These are phyloP conservation scores for Caenorhabditis zanzibari DNA, from an alignment of 2,888 invertebrate genomes.

Conservation along the genomic window DNA sequence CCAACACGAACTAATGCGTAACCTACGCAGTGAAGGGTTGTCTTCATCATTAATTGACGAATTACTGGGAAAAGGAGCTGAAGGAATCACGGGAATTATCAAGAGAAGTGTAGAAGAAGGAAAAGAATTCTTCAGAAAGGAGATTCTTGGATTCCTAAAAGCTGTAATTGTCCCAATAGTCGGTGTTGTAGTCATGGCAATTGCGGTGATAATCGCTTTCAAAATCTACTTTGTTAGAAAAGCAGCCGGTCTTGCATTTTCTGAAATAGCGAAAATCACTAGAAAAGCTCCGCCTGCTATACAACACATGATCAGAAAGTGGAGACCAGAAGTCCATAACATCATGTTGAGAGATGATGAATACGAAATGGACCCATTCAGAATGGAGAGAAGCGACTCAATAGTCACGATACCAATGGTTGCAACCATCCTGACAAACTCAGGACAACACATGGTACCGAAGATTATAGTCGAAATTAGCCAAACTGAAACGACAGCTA, in stretches of 20 bases:
- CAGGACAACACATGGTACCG: not conserved
- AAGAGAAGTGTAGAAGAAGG: not conserved
- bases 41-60: not conserved
- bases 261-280: slow-evolving; percentile 6
- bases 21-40: not conserved
- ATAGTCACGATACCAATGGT: not conserved
- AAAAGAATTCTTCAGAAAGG: not conserved
- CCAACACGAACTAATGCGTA: not conserved
- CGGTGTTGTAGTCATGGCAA: not conserved
- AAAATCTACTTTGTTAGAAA: slow-evolving; percentile 3
- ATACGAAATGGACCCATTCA: slow-evolving; percentile 13
- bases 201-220: not conserved
- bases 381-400: slow-evolving; percentile 1
- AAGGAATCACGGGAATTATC: not conserved
- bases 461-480: not conserved
- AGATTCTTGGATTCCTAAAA: no score
- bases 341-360: slow-evolving; percentile 7
- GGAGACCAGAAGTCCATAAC: slow-evolving; percentile 30
- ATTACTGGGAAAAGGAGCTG: not conserved
- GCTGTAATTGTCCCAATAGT: no score
- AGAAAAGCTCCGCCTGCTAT: slow-evolving; percentile 11
- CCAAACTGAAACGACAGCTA: not conserved
- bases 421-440: not conserved
- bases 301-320: slow-evolving; percentile 9
- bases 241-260: not conserved